phyloP scores from a whole-genome alignment of 2,113 vertebrate genomes.

The Nothoprocta pentlandii region DNA sequence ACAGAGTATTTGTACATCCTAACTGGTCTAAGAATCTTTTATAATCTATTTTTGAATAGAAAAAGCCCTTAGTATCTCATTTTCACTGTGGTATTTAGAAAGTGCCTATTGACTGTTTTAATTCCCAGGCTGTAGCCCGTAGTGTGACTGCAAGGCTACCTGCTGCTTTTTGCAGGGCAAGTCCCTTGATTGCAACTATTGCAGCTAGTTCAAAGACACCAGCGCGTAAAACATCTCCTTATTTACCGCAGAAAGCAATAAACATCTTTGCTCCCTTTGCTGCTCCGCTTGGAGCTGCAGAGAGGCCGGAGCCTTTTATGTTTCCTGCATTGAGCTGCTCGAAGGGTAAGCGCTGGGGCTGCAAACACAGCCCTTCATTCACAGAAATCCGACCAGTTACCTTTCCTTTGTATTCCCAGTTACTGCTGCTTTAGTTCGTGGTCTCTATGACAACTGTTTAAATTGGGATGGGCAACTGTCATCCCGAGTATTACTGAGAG shows the following conservation, averaged over 20 bases:
- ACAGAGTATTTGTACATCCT: neutral
- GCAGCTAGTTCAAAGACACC: constrained; percentile 22
- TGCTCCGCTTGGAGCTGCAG: neutral
- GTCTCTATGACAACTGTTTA: constrained; percentile 99
- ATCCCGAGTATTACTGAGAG: constrained; percentile 91
- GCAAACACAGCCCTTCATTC: constrained; percentile 75
- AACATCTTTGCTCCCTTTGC: constrained; percentile 29
- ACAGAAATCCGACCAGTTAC: constrained; percentile 79
- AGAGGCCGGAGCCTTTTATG: constrained; percentile 32
- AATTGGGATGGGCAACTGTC: constrained; percentile 95
- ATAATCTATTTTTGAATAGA: neutral
- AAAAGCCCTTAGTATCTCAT: neutral
- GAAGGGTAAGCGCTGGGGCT: constrained; percentile 31
- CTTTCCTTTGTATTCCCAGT: constrained; percentile 82
- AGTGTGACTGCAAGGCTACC: neutral
- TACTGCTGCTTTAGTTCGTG: constrained; percentile 77
- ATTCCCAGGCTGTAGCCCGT: neutral
- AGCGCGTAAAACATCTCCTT: neutral
- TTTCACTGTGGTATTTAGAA: constrained; percentile 14
- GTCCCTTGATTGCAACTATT: constrained; percentile 22
- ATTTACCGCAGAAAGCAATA: neutral
- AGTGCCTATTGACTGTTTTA: constrained; percentile 18
- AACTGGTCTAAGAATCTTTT: neutral
- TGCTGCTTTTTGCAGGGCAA: constrained; percentile 37
- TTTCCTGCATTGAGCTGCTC: constrained; percentile 48